Base-by-base conservation (phyloP, 1,140 invertebrate species). In the Belonocnema kinseyi region DNA sequence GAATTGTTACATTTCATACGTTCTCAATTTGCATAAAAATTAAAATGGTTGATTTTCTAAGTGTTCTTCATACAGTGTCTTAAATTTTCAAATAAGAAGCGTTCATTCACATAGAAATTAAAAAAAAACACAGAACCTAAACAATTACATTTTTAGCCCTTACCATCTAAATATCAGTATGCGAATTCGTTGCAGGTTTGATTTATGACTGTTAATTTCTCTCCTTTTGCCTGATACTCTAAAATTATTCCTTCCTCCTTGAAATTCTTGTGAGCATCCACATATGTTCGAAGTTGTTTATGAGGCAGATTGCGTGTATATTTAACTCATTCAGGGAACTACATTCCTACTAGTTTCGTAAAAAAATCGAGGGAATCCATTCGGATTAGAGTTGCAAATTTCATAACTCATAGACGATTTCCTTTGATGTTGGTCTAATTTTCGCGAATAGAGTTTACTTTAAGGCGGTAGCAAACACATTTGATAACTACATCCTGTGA, bases 221-320 rank as follows among this genome's bases (percentile, higher is more conserved):
- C 74, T 74, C 58, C 73, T 76, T 77, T 79, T 72, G 61, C 80
- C 76, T 72, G 82, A 78, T 73, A 78, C 80, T 77, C 84, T 84
- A 84, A 84, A 84, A 84, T 85, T 84, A 82, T 83, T 79, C 80
- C 81, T 83, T 74, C 75, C 71, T 50, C 77, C 77, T 77, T 52
- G 73, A 80, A 84, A 79, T 80, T 76, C 70, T 83, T 77, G 26
- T 74, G 74, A 85, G 76, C 79, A 77, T 83, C 75, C 81, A 81
- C 86, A 80, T 75, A 80, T 87, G 80, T 83, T 81, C 72, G 78
- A 79, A 80, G 72, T 78, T 86, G 85, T 87, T 89, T 87, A 90
- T 89, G 85, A 88, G 87, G 88, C 84, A 87, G 71, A 85, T 76
- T 82, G 76, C 79, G 79, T 79, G 83, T 91, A 91, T 89, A 88